Conservation (phyloP, 2,113 vertebrate species). For the Hassar affinis region DNA sequence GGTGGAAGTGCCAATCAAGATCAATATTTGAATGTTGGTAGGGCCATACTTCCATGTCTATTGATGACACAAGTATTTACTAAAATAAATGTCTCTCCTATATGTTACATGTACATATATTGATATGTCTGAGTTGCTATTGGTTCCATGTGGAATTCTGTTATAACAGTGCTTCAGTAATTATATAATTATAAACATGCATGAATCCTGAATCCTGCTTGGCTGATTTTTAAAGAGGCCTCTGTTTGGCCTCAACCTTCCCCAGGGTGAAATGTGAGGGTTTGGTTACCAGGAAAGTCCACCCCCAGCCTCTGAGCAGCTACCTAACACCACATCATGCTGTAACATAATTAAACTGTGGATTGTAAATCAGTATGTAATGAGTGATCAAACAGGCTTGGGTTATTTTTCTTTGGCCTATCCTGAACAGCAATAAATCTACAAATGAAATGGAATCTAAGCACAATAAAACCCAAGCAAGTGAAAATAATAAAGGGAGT, state of each 20-base stretch:
- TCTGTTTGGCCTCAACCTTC: conserved; percentile 27
- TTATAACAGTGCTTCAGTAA: conserved; percentile 45
- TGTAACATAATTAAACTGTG: conserved; percentile 76
- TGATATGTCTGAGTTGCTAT: conserved; percentile 2
- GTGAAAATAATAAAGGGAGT: conserved; percentile 27
- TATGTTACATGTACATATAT: conserved; percentile 34
- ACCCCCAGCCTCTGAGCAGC: conserved; percentile 58
- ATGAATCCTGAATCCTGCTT: conserved; percentile 55
- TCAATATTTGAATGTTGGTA: not conserved
- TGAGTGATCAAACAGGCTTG: conserved; percentile 71
- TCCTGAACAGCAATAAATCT: conserved; percentile 68
- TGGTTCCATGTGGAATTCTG: not conserved
- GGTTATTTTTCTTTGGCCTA: conserved; percentile 56
- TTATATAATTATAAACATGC: conserved; percentile 58
- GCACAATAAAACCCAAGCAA: conserved; percentile 62
- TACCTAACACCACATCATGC: conserved; percentile 60
- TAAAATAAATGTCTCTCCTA: conserved; percentile 53
- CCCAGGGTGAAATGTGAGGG: conserved; percentile 44
- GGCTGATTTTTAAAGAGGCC: conserved; percentile 16
- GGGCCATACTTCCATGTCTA: not conserved
- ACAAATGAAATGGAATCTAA: conserved; percentile 65
- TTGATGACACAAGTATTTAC: not conserved
- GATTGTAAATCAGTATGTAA: conserved; percentile 76
- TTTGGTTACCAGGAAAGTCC: conserved; percentile 58
- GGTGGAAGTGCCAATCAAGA: not conserved